Evolutionary conservation across 2,797 vertebrate genomes (phyloP).

Genomic region (Acipenser oxyrinchus): DNA sequence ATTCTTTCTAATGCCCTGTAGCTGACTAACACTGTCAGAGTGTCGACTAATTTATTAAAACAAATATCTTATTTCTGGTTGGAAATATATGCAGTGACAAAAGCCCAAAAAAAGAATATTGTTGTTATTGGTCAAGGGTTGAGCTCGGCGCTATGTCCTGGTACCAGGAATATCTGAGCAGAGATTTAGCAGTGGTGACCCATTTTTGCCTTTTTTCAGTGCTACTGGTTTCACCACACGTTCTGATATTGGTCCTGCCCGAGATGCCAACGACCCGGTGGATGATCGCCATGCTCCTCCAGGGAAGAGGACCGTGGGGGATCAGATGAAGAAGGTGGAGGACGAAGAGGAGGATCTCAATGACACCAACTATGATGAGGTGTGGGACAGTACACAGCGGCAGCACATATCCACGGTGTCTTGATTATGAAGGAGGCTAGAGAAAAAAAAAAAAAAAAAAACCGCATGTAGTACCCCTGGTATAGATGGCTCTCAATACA

Average conservation of each 20-base stretch:
- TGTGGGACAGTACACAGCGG: constrained; percentile 28
- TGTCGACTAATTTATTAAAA: no score
- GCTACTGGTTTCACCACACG: constrained; percentile 97
- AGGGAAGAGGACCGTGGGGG: constrained; percentile 90
- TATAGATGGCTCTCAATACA: no score
- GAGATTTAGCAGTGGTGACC: no score
- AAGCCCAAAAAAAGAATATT: no score
- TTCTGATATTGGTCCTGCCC: constrained; percentile 94
- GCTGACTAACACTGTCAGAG: no score
- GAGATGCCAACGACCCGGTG: constrained; percentile 94
- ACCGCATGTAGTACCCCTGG: no score
- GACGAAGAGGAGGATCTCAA: constrained; percentile 93
- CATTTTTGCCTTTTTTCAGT: constrained; percentile 39
- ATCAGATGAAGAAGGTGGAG: constrained; percentile 96
- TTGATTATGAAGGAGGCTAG: neutral
- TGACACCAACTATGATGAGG: constrained; percentile 97
- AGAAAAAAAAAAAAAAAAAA: neutral
- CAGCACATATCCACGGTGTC: neutral
- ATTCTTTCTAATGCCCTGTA: no score
- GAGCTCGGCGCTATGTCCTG: no score
- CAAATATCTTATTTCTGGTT: no score
- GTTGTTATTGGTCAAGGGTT: no score
- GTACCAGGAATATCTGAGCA: no score
- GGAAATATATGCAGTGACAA: no score
- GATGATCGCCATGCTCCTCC: constrained; percentile 93